Conservation (phyloP, 2,888 invertebrate species). For the Bedellia somnulentella region DNA sequence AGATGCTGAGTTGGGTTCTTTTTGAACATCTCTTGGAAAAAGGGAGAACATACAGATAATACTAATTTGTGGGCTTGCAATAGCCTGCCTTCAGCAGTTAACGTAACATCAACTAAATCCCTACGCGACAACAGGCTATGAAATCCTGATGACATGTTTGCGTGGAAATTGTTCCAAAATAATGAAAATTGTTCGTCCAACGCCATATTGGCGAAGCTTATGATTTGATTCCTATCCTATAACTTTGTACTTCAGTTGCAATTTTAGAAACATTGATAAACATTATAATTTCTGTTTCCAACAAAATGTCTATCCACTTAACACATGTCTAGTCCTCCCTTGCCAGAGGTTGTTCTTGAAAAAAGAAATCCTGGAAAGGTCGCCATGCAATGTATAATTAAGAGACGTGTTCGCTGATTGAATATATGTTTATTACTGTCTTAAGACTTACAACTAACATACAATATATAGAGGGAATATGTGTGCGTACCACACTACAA, state of each 20-base stretch:
- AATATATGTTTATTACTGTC: too few species aligned
- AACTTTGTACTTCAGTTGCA: conserved; percentile 50
- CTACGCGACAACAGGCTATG: conserved; percentile 71
- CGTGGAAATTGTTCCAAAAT: conserved; percentile 77
- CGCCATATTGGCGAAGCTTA: conserved; percentile 71
- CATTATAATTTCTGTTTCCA: conserved; percentile 33
- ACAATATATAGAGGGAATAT: too few species aligned
- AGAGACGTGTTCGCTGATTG: too few species aligned
- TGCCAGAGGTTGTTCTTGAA: conserved; percentile 41
- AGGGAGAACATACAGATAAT: conserved; percentile 72
- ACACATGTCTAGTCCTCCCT: conserved; percentile 42
- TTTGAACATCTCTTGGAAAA: conserved; percentile 73
- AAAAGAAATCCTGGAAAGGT: too few species aligned
- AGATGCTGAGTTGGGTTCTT: conserved; percentile 70
- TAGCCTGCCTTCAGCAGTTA: conserved; percentile 71
- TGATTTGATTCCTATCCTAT: conserved; percentile 53
- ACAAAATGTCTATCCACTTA: conserved; percentile 22
- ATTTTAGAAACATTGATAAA: conserved; percentile 51
- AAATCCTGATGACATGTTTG: conserved; percentile 71
- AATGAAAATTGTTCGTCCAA: conserved; percentile 73
- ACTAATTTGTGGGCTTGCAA: conserved; percentile 73
- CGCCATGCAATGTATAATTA: too few species aligned
- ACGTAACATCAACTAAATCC: conserved; percentile 69
- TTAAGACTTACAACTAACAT: too few species aligned
- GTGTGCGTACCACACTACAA: too few species aligned